These are phyloP conservation scores for Dolichallabes microphthalmus DNA, from an alignment of 2,113 vertebrate species.

Conservation along the genomic window DNA sequence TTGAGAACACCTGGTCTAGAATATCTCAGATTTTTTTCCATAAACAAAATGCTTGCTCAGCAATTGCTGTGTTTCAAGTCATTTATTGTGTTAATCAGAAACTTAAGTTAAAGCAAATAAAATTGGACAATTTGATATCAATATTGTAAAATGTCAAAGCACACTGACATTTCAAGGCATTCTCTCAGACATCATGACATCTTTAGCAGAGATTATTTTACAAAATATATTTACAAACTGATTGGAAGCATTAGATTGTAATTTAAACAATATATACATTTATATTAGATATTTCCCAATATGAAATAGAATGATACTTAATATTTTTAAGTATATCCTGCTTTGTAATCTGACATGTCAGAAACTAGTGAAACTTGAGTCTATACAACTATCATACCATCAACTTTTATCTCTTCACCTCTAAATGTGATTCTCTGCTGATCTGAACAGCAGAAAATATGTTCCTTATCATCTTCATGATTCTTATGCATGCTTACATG, in stretches of 20 bases:
- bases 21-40: not conserved
- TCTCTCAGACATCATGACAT: not conserved
- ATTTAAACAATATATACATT: not conserved
- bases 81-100: not conserved
- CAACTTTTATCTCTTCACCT: not conserved
- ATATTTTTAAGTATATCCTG: not conserved
- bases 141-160: not conserved
- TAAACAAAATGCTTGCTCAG: not conserved
- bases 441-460: not conserved
- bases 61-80: not conserved
- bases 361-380: not conserved
- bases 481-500: not conserved
- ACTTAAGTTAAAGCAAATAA: not conserved
- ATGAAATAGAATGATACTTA: not conserved
- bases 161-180: not conserved
- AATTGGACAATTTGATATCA: not conserved
- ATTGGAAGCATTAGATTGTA: not conserved
- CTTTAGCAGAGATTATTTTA: not conserved
- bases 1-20: not conserved
- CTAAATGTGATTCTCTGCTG: not conserved
- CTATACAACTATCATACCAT: not conserved
- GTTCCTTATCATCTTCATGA: not conserved
- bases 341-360: not conserved
- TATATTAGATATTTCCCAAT: no score
- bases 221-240: not conserved